Conservation (phyloP, 2,888 invertebrate genomes). For the Hermaeophaga mercurialis region DNA sequence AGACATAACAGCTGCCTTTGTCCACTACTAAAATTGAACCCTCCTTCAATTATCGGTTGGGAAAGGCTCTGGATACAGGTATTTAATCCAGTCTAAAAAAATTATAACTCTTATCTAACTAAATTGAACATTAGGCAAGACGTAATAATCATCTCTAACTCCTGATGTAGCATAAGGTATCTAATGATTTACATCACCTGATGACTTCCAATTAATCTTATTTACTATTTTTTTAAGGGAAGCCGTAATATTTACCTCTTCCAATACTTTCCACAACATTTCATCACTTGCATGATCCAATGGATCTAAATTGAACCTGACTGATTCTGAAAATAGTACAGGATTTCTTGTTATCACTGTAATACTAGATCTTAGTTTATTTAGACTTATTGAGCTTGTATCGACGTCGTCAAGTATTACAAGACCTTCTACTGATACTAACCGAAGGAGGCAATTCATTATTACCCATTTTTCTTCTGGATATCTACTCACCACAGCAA, state of each 20-base stretch:
- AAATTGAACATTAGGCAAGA: neutral
- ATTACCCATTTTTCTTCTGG: constrained; percentile 75
- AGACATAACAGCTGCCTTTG: constrained; percentile 88
- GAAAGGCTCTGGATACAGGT: constrained; percentile 69
- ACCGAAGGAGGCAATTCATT: constrained; percentile 80
- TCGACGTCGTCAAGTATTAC: constrained; percentile 79
- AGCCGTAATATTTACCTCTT: constrained; percentile 59
- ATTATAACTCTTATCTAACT: neutral
- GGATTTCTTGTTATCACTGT: constrained; percentile 87
- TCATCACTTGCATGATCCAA: constrained; percentile 73
- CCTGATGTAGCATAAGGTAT: too few relatives aligned
- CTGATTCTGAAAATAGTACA: constrained; percentile 80
- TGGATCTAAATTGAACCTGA: constrained; percentile 83
- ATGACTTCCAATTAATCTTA: too few relatives aligned
- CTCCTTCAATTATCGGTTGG: constrained; percentile 74
- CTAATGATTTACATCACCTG: too few relatives aligned
- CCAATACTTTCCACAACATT: constrained; percentile 76
- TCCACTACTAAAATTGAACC: constrained; percentile 84
- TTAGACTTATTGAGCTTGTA: constrained; percentile 71
- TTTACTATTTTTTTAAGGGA: too few relatives aligned
- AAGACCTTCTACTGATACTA: constrained; percentile 76
- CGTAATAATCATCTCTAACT: neutral
- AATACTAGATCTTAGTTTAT: constrained; percentile 77
- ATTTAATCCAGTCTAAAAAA: constrained; percentile 74
- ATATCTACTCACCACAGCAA: constrained; percentile 46